Evolutionary conservation across 2,888 invertebrate species (phyloP), one percentile per base, ranked within the genome.

Genomic region (Colostygia pectinataria): DNA sequence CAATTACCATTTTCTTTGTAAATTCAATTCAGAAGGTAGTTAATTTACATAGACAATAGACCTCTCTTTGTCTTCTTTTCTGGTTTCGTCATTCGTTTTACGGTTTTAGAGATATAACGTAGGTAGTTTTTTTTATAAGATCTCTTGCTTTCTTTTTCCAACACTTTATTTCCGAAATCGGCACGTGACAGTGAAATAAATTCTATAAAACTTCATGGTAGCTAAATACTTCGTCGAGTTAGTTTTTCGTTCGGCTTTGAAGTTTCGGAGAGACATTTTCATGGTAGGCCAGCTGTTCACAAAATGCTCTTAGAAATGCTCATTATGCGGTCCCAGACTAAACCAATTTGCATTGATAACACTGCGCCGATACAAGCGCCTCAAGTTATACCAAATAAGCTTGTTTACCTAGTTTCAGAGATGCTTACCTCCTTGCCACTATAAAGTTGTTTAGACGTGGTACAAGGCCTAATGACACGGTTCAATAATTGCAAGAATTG

Each of bases 1-100:
- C 53, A 53, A 63, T 68, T 63, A 64, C 56, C 61, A 66, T 68
- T 59, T 48, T 59, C 61, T 66, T 63, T 58, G 64, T 38, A 55
- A 63, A 62, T 46, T 53, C 45, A 57, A 59, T 53, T 53, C 48
- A 54, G 50, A 45, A 41, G 46, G 55, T 50, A 55, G 44, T 38
- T 28, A 57, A 70, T 72, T 71, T 62, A 47, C 66, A 66, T 71
- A 61, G 18, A 50, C 29, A 41, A n/a, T n/a, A 36, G 52, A 48
- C 51, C 59, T 36, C 42, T 46, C 41, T 60, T 48, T 52, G 33
- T 38, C 56, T 46, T 39, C 44, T 46, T 51, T 54, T 47, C 13
- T 38, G 20, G 3, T 27, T 13, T 20, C 2, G 15, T 15, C 8
- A 34, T 44, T 39, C 29, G 29, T 32, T 9, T 14, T 14, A 29